phyloP scores from a whole-genome alignment of 2,888 invertebrate species.

The Diogma glabrata region DNA sequence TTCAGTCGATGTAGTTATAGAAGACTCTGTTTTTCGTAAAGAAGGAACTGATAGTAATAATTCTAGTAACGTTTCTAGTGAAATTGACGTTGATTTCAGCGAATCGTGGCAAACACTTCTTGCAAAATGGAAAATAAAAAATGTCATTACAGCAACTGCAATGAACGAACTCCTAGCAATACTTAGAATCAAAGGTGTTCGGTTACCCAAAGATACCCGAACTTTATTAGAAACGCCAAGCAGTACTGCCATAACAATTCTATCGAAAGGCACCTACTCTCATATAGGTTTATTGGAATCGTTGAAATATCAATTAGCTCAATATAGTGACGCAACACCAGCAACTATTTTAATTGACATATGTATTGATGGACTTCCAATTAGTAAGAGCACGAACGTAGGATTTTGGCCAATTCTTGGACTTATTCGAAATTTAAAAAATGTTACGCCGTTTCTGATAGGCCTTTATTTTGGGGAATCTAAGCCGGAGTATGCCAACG shows the following conservation, averaged over 20 bases:
- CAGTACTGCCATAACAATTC: not conserved
- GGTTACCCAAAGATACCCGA: not conserved
- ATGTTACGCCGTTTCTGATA: not conserved
- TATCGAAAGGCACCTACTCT: not conserved
- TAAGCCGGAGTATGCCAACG: not conserved
- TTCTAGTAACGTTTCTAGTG: not conserved
- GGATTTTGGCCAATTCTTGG: not conserved
- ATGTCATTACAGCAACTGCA: not conserved
- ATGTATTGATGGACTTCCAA: not conserved
- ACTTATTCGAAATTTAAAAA: not conserved
- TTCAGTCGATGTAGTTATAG: no score
- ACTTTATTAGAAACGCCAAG: not conserved
- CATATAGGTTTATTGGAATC: not conserved
- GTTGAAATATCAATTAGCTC: not conserved
- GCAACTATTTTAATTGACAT: not conserved
- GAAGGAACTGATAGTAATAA: no score
- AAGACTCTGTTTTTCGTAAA: no score
- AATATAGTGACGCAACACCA: not conserved
- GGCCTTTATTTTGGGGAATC: not conserved
- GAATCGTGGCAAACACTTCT: not conserved
- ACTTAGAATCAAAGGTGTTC: not conserved
- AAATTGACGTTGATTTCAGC: not conserved
- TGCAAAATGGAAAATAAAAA: conserved; percentile 1
- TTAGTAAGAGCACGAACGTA: not conserved
- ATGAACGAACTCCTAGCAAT: not conserved